phyloP scores from a whole-genome alignment of 2,888 invertebrate genomes.

The Calameuta pallipes region DNA sequence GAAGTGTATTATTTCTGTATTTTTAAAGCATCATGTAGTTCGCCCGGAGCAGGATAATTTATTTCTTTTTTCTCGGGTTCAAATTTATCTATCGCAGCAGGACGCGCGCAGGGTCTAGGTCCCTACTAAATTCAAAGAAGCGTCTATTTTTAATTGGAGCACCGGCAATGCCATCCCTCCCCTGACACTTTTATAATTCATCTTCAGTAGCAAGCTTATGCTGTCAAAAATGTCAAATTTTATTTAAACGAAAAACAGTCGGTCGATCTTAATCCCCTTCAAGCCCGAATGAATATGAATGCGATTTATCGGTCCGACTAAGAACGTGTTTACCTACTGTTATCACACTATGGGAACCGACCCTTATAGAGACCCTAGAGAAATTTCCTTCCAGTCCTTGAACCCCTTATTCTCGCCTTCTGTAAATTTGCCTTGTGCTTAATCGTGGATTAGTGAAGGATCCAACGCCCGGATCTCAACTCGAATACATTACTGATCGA shows the following conservation, averaged over 20 bases:
- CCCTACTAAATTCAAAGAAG: not conserved
- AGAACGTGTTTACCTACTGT: not conserved
- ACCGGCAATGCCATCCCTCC: no score
- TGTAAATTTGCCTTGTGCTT: not conserved
- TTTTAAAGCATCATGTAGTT: not conserved
- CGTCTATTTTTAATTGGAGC: not conserved
- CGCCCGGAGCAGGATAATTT: not conserved
- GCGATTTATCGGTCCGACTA: not conserved
- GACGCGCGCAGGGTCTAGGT: not conserved
- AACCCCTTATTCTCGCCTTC: not conserved
- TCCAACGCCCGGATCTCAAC: not conserved
- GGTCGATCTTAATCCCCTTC: not conserved
- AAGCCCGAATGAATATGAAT: not conserved
- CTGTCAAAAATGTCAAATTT: not conserved
- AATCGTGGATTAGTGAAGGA: not conserved
- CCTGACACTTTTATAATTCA: not conserved
- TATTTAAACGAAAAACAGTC: not conserved
- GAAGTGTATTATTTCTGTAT: not conserved
- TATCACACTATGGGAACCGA: not conserved
- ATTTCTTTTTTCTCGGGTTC: not conserved
- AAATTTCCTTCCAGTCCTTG: not conserved
- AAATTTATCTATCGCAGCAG: slow-evolving; percentile 4
- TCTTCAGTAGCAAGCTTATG: not conserved
- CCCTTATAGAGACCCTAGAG: not conserved
- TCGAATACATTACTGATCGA: not conserved